Base-by-base conservation (phyloP, 2,797 vertebrate species). In the Acanthurus leucopareius region DNA sequence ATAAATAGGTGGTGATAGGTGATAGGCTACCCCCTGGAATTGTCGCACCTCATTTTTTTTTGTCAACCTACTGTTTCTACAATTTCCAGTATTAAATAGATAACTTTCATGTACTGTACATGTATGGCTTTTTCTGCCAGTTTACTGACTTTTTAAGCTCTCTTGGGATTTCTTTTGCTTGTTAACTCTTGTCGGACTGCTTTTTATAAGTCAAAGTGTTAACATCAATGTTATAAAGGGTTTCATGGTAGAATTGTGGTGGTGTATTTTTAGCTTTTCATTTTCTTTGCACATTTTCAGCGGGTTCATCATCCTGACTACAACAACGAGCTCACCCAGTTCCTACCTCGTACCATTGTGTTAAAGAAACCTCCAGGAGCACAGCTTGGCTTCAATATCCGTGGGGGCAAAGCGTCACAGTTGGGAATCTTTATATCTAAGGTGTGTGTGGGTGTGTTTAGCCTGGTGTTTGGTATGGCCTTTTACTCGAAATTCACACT, bases 351-450 rank as follows among this genome's bases (percentile, higher is more conserved):
- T 61, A 96, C 96, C 7, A 91, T 99, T 22, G 94, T 97, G 54
- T 85, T 99, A 63, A 97, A 98, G 93, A 99, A 99, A 81, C 98
- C 98, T 42, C 97, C 98, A 0, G 98, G 98, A 74, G 98, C 98
- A 19, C 98, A 99, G 94, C 92, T 99, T 79, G 98, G 98, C 74
- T 99, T 99, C 91, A 99, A 99, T 89, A 99, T 99, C 77, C 96
- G 98, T 0, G 98, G 98, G 70, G 98, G 98, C 84, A 99, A 99
- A 73, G 98, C 98, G 2, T 99, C 98, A 0, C 98, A 99, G 91
- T 86, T 99, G 77, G 98, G 98, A 32, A 99, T 99, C 92, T 99
- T 99, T 89, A 99, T 99, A 88, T 99, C 98, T 15, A 99, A 99
- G 96, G 98, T 98, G 49, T 9, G 98, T 98, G 51, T 10, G 93